Base-by-base conservation (phyloP, 2,113 vertebrate genomes). In the Bettongia penicillata region DNA sequence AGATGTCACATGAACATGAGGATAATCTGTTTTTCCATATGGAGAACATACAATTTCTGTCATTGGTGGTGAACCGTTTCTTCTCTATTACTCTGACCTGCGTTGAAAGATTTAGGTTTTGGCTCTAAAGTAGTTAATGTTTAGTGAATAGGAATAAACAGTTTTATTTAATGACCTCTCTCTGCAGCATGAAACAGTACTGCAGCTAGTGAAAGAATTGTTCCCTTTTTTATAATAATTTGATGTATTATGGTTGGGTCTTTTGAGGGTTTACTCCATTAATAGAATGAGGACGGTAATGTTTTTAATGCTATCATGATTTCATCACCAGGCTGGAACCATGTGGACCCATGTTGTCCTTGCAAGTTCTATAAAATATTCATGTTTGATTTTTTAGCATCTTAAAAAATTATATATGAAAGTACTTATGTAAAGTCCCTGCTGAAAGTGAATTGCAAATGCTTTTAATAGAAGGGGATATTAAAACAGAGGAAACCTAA, bases 1-100 rank as follows among this genome's bases (percentile, higher is more conserved):
- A 37, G 16, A 92, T 91, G 91, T 95, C 95, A 91, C n/a, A 52
- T 92, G 91, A 55, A 52, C 94, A 94, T 95, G 91, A 95, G 53
- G 52, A 68, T 28, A 92, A 95, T 53, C 49, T n/a, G 47, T 43
- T 94, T 94, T n/a, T 84, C 91, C 91, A 11, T 53, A 19, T 94
- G 91, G 47, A 97, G 95, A 93, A 96, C 84, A 89, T 53, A 91
- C 91, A 84, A 23, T 91, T 68, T 91, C 89, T 92, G 93, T 50
- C 91, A 48, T 0, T 47, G 68, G 53, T 19, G 92, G 92, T 90
- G 68, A 91, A 95, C 90, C 68, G 48, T 91, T 90, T 49, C 12
- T 77, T 61, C 12, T 89, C 92, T 93, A 3, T 57, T 96, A 16
- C 3, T 96, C 93, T 94, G 92, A 50, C 91, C 95, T 91, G 84